Percentiles rank a stretch among this genome's conserved stretches.
These are phyloP conservation scores for Apteryx owenii DNA, from an alignment of 2,113 vertebrate genomes.

Conservation along the genomic window DNA sequence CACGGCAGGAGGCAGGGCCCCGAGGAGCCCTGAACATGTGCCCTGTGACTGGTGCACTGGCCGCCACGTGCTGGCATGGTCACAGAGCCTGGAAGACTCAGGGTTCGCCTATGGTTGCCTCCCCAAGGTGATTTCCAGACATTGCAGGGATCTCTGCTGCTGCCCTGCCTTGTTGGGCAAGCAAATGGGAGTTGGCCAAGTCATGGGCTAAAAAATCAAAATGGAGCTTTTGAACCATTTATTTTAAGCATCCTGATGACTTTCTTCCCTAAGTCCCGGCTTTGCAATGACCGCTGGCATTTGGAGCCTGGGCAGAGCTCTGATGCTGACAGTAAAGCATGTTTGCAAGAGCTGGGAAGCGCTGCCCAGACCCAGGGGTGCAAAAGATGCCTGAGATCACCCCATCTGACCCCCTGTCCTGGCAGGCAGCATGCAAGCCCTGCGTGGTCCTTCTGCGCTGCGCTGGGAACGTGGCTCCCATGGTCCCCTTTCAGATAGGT, in stretches of 20 bases:
- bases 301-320: neutral
- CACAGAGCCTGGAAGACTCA: neutral
- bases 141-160: neutral
- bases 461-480: fast-evolving
- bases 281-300: neutral
- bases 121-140: neutral
- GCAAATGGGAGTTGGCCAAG: neutral
- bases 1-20: no score
- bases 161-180: neutral
- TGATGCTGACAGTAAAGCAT: neutral
- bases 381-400: neutral
- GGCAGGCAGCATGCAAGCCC: neutral
- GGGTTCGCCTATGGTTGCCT: fast-evolving
- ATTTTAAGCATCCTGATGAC: neutral
- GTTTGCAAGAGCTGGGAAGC: neutral
- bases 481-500: fast-evolving
- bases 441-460: neutral
- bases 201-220: neutral
- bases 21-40: neutral
- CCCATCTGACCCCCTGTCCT: neutral
- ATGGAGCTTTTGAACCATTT: neutral
- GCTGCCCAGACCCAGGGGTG: neutral
- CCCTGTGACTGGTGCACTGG: neutral
- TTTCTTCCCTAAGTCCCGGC: neutral
- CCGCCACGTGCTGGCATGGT: neutral